These are phyloP conservation scores for Machimus rusticus DNA, from an alignment of 2,888 invertebrate genomes.

Conservation along the genomic window DNA sequence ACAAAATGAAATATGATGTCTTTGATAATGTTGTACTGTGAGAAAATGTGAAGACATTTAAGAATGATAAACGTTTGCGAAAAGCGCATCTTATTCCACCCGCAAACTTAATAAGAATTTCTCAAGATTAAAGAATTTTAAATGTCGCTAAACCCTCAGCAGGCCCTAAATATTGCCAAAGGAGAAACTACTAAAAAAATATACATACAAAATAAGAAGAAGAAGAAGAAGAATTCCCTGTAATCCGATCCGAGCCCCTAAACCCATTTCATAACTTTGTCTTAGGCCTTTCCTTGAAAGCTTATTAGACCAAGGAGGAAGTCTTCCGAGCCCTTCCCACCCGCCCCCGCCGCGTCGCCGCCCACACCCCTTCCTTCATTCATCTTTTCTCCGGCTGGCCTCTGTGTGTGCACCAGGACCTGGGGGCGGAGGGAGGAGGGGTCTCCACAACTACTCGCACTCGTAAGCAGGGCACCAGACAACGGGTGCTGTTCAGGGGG, in stretches of 20 bases:
- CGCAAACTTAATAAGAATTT: background rate
- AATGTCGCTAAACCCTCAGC: constrained; percentile 2
- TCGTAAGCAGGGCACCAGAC: background rate
- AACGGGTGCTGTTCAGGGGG: background rate
- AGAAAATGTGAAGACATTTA: too few species aligned
- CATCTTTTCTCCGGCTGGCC: background rate
- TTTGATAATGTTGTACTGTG: too few species aligned
- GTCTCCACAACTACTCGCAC: background rate
- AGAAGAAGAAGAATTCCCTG: background rate
- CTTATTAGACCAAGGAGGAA: background rate
- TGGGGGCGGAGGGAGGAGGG: background rate
- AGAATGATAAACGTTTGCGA: background rate
- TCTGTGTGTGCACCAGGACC: background rate
- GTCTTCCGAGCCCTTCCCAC: constrained; percentile 12
- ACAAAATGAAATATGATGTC: too few species aligned
- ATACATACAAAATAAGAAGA: background rate
- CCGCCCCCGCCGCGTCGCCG: background rate
- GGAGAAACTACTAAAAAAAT: background rate
- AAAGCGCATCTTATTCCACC: background rate
- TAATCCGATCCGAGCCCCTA: constrained; percentile 19
- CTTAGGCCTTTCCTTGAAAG: constrained; percentile 38
- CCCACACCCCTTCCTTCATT: background rate
- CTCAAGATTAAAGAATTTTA: background rate
- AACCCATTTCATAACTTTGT: constrained; percentile 37
- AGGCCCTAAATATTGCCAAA: too few species aligned